Percentiles rank a stretch among this genome's conserved stretches.
phyloP scores from a whole-genome alignment of 2,113 vertebrate genomes.

The Phaethon lepturus region DNA sequence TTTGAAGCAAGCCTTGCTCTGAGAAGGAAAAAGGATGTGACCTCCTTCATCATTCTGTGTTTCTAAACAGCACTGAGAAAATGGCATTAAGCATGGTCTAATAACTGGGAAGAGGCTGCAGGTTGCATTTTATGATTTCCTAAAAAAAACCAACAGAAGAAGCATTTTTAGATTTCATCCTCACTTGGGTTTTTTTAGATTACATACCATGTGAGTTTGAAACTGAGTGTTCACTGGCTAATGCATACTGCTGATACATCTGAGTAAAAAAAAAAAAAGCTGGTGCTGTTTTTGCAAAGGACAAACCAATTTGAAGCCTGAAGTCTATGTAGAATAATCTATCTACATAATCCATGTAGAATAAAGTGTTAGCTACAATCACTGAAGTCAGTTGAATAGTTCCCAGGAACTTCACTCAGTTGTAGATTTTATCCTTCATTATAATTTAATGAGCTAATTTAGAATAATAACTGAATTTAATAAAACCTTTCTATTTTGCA shows the following conservation, averaged over 20 bases:
- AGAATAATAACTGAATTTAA: constrained; percentile 12
- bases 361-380: background rate
- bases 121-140: background rate
- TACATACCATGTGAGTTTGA: background rate
- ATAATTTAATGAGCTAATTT: constrained; percentile 1
- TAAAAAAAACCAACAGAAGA: background rate
- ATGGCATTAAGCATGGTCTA: background rate
- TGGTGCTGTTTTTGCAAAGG: background rate
- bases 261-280: background rate
- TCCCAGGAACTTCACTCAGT: background rate
- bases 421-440: background rate
- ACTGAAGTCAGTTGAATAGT: background rate
- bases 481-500: constrained; percentile 27
- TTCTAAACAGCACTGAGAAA: background rate
- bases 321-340: background rate
- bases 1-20: background rate
- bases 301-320: background rate
- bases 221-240: background rate
- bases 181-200: background rate
- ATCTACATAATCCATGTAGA: too few species aligned
- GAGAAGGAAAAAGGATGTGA: background rate
- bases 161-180: background rate
- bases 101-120: background rate
- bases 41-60: background rate
- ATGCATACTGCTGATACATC: background rate